Base-by-base conservation (phyloP, 2,888 invertebrate species). In the Slavum lentiscoides region DNA sequence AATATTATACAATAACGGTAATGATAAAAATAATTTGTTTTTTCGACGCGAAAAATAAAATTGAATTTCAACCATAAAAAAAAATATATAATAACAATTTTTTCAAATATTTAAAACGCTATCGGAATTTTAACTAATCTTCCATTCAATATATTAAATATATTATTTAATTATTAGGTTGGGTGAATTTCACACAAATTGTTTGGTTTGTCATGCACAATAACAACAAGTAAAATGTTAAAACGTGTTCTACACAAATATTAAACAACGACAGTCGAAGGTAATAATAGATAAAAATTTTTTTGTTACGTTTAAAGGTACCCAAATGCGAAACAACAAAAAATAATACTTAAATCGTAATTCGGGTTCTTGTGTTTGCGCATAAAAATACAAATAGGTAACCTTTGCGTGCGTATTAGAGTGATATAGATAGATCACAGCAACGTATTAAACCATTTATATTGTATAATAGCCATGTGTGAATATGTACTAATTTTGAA, bases 231-330 rank as follows among this genome's bases (percentile, higher is more conserved):
- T 61, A 72, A 49, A 67, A 67, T 59, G 70, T 70, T 39, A 70
- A 49, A 70, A 70, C 70, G 39, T 59, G 39, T n/a, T n/a, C 70
- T 39, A 70, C 55, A 70, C 58, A 70, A 58, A 58, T 58, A 70
- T 70, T 59, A 59, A 59, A 70, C 13, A 39, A 70, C n/a, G 59
- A 58, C 37, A 13, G 55, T 58, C n/a, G 58, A 70, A 58, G 53
- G 68, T 53, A 68, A 53, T 30, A 30, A 53, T 53, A 23, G 58
- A 37, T 19, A 70, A 30, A 70, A 70, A 58, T 39, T 2, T 13
- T 39, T 9, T 39, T 59, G 39, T 59, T 37, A 69, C 30, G 69
- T 55, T 67, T 7, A 39, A 39, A 66, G 43, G n/a, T 66, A 43
- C n/a, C 49, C 49, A 49, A 67, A 67, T 67, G 7, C 49, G 21